Base-by-base conservation (phyloP, 2,113 vertebrate genomes). In the Anarrhichthys ocellatus region DNA sequence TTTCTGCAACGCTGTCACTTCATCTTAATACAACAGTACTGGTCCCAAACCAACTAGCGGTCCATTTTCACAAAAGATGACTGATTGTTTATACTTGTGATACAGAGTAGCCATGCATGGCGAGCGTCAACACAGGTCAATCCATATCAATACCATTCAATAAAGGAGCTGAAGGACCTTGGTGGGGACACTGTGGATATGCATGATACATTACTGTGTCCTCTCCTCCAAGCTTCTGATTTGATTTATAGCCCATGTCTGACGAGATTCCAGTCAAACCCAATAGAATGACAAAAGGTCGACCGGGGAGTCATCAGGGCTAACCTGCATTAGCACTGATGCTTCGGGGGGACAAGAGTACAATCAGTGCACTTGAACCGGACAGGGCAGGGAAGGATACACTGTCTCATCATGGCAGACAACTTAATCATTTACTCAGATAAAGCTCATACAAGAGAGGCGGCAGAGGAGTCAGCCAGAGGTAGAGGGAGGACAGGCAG, bases 161-260 rank as follows among this genome's bases (percentile, higher is more conserved):
- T 66, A 42, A 42, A 34, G 34, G 34, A 34, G 52, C 40, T 29
- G 66, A 65, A 50, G 62, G 84, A 85, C 65, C 42, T 83, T 79
- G 68, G 5, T 63, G 48, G 29, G 62, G 78, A 85, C 74, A 72
- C 48, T 50, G 66, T 81, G 66, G 44, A 82, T 64, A 56, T 67
- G n/a, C 5, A 38, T 54, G 40, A 24, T 9, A 62, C 74, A 82
- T 73, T 71, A 36, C 73, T 76, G 40, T 9, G 58, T 76, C 65
- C 48, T 74, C 50, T 80, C 76, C 76, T 67, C 24, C 18, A 20
- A 81, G 64, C 80, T 62, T 73, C 32, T 83, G 82, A 92, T 93
- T 74, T 90, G 86, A 90, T 91, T 92, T 86, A 87, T 75, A 29
- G 73, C 52, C 64, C 64, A 27, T 11, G 65, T 84, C 82, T 88